phyloP scores from a whole-genome alignment of 92 coral and sea anemone genomes.

The Parazoanthus swiftii region DNA sequence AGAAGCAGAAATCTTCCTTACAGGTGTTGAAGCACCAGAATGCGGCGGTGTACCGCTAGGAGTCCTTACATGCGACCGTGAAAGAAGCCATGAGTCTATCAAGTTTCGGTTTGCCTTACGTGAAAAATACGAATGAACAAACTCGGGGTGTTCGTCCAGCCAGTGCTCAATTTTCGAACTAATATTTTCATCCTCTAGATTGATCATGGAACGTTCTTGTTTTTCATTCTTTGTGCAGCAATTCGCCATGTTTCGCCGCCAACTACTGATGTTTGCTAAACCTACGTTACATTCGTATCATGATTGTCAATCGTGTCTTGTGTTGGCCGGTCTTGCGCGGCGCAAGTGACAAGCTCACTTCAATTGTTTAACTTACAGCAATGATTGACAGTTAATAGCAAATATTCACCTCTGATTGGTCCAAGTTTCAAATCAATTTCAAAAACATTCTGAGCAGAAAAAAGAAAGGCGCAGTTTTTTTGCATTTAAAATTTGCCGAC shows the following conservation, averaged over 20 bases:
- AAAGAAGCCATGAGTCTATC: slow-evolving; percentile 92
- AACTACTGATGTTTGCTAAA: slow-evolving; percentile 26
- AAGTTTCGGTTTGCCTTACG: slow-evolving; percentile 93
- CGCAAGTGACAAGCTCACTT: slow-evolving; percentile 67
- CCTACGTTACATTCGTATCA: not conserved
- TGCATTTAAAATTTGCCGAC: not conserved
- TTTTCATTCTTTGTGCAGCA: slow-evolving; percentile 89
- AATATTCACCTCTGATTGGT: slow-evolving; percentile 59
- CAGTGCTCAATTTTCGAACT: slow-evolving; percentile 87
- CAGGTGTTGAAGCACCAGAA: slow-evolving; percentile 98
- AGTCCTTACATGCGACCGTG: slow-evolving; percentile 86
- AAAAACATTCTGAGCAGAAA: not conserved
- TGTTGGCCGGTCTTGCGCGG: slow-evolving; percentile 35
- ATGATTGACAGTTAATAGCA: slow-evolving; percentile 89
- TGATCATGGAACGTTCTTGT: slow-evolving; percentile 68
- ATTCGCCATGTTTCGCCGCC: slow-evolving; percentile 74
- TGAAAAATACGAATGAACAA: slow-evolving; percentile 96
- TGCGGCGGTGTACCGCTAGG: slow-evolving; percentile 99
- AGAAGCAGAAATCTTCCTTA: slow-evolving; percentile 98
- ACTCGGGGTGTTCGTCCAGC: slow-evolving; percentile 99
- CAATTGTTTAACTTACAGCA: slow-evolving; percentile 82
- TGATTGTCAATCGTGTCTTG: slow-evolving; percentile 36
- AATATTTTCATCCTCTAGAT: slow-evolving; percentile 73
- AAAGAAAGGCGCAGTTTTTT: slow-evolving; percentile 4
- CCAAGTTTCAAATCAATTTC: slow-evolving; percentile 38